phyloP scores from a whole-genome alignment of 2,797 vertebrate species.

The Bovichtus diacanthus region DNA sequence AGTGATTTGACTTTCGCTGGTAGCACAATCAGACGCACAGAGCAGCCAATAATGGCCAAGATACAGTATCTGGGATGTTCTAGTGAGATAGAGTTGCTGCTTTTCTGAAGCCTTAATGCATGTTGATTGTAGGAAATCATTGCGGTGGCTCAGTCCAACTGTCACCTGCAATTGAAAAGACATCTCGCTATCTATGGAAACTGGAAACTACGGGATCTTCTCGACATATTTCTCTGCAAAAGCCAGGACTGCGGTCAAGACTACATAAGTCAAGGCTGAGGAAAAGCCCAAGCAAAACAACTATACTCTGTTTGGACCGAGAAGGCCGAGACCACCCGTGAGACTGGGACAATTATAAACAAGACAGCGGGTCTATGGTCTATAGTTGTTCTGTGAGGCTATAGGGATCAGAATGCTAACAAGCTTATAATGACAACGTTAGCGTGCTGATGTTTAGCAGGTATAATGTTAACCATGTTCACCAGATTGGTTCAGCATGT shows the following conservation, averaged over 20 bases:
- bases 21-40: not conserved
- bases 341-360: not conserved
- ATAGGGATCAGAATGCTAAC: no score
- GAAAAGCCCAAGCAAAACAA: not conserved
- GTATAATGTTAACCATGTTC: not conserved
- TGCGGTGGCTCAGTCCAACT: not conserved
- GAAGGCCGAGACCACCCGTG: not conserved
- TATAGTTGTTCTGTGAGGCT: not conserved
- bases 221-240: not conserved
- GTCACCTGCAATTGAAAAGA: not conserved
- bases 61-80: not conserved
- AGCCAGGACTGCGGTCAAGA: no score
- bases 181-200: no score
- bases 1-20: slow-evolving; percentile 3
- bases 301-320: no score
- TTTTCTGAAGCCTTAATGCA: not conserved
- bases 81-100: not conserved
- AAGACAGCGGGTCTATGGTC: not conserved
- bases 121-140: not conserved
- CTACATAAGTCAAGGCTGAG: not conserved
- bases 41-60: not conserved
- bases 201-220: not conserved
- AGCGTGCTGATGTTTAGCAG: not conserved
- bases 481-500: not conserved
- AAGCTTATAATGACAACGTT: not conserved